Conservation (phyloP, 2,797 vertebrate species). For the Moxostoma hubbsi region DNA sequence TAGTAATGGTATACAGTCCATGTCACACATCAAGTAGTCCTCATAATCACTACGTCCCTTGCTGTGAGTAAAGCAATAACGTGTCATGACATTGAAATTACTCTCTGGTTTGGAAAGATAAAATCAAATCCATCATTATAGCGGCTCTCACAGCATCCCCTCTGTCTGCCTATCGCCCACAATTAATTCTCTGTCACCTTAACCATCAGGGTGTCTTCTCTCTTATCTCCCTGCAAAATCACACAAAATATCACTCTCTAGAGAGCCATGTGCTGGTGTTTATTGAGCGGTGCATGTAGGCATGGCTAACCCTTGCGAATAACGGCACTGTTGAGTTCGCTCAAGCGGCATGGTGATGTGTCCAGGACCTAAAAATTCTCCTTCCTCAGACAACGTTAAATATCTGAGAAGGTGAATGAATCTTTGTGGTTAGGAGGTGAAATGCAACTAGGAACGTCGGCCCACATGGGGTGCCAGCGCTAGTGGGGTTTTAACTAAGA, state of each 20-base stretch:
- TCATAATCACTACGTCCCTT: conserved; percentile 6
- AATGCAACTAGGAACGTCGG: neutral
- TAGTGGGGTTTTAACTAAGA: no score
- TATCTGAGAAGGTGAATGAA: neutral
- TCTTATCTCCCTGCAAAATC: neutral
- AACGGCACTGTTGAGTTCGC: conserved; percentile 33
- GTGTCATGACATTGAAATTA: neutral
- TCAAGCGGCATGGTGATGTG: conserved; percentile 46
- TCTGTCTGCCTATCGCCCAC: conserved; percentile 27
- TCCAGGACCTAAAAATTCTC: conserved; percentile 27
- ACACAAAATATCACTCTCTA: conserved; percentile 32
- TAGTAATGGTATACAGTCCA: neutral
- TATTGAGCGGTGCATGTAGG: conserved; percentile 36
- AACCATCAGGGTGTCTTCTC: conserved; percentile 5
- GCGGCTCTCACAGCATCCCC: neutral
- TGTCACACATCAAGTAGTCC: conserved; percentile 9
- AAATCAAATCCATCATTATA: conserved; percentile 40
- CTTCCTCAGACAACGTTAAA: conserved; percentile 2
- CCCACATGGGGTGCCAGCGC: no score
- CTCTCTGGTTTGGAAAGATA: conserved; percentile 21
- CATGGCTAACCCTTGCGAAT: conserved; percentile 45
- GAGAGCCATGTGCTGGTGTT: conserved; percentile 12
- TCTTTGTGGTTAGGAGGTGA: conserved; percentile 16
- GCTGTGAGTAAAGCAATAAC: neutral
- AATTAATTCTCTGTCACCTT: conserved; percentile 49